Evolutionary conservation across 2,113 vertebrate species (phyloP), one percentile per base, ranked within the genome.

Genomic region (Turdus rufiventris): DNA sequence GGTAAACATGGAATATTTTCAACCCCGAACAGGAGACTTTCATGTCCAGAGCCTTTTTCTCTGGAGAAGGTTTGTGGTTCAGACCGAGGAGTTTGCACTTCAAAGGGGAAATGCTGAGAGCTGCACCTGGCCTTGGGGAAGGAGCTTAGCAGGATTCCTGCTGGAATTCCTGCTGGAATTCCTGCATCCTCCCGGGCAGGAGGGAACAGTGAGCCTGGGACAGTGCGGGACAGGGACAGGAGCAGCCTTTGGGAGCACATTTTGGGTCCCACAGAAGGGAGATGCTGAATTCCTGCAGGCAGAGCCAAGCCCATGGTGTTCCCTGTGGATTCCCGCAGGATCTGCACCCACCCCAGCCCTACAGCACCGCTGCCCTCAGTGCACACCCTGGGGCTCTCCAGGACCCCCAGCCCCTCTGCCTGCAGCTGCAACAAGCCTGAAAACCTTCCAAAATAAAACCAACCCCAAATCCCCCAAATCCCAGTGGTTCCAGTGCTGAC

Each of bases 281-380:
- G 57, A 38, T 34, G 85, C 60, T 10, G 54, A 63, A 33, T 23
- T 36, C 65, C 40, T 65, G 54, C 68, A 61, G 21, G 14, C 31
- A 13, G 60, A 63, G 54, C 25, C 5, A 4, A 6, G n/a, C 19
- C 5, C 2, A 1, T 7, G 70, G 14, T 40, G 9, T 1, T 66
- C 43, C 43, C 23, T 14, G 43, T 0, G 4, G 34, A 14, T 31
- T 50, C 78, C 74, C 73, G 76, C 29, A 18, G 79, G 38, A 25
- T n/a, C 21, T 62, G 68, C 36, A 5, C 36, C 42, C 18, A 12
- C 31, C 15, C 56, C 29, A 47, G 38, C 51, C 63, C 58, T 6
- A 1, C 0, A 7, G 38, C n/a, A 18, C 38, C 40, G 56, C 38
- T 36, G 12, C 20, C 9, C 7, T 12, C 26, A 20, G 26, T 2